Base-by-base conservation (phyloP, 2,888 invertebrate genomes). In the Andrena bucephala region DNA sequence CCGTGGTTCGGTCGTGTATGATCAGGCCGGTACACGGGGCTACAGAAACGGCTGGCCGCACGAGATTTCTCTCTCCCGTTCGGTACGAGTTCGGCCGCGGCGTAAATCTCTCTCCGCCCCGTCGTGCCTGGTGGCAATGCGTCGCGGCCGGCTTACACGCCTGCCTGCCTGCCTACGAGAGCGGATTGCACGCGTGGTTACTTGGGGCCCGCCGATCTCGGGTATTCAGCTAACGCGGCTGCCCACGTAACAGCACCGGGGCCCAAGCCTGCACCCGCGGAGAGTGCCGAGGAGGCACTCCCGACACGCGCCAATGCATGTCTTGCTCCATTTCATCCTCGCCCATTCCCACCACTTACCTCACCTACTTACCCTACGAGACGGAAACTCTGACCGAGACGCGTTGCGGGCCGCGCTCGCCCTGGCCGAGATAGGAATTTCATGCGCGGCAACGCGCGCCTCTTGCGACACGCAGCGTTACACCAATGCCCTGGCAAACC, bases 281-380 rank as follows among this genome's bases (percentile, higher is more conserved):
- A 73, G 48, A 70, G 57, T 42, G 42, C 50, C 86, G 84, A 85
- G 88, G 87, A 92, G 92, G 92, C 93, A 91, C 92, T 90, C 92
- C 92, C 93, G 93, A 93, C 93, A 93, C 93, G 93, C 93, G 93
- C 91, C 92, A 93, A 92, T 93, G 93, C 93, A 87, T 90, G 93
- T 93, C 92, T 93, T 93, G 93, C 93, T 94, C 93, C 92, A 93
- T 93, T 94, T 93, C 93, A 92, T 93, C 91, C 90, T 91, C 88
- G 91, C 90, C 90, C 90, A 92, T 90, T 91, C 90, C 90, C 89
- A 90, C 91, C 92, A 90, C 91, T 92, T 90, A 91, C 93, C 60
- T 93, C 92, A 93, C 93, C 93, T 93, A 93, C 93, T 93, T 93
- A 92, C 87, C 85, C 89, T 85, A 86, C 89, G 88, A 91, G 89